These are phyloP conservation scores for Circaetus gallicus DNA, from an alignment of 2,113 vertebrate genomes.

Conservation along the genomic window DNA sequence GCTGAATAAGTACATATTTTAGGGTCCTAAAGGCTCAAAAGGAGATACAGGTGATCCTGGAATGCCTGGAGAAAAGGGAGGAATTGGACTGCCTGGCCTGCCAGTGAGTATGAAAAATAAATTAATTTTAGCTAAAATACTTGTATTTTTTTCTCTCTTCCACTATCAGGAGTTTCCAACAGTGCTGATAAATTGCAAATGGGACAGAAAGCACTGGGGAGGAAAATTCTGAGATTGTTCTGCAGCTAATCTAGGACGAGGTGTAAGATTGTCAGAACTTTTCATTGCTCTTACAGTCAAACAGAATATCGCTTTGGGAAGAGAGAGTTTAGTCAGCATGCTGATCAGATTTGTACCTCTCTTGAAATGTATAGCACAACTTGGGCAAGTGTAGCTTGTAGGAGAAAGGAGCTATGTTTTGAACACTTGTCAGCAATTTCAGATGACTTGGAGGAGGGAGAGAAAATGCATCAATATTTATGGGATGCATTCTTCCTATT, in stretches of 20 bases:
- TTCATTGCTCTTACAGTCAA: neutral
- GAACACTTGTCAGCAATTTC: neutral
- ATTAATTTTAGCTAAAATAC: neutral
- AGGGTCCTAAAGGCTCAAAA: constrained; percentile 96
- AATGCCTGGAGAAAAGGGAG: constrained; percentile 89
- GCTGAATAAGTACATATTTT: constrained; percentile 4
- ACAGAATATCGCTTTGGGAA: neutral
- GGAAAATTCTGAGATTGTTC: neutral
- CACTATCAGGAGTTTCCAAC: neutral
- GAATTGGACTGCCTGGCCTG: constrained; percentile 88
- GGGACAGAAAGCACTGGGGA: neutral
- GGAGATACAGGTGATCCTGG: constrained; percentile 91
- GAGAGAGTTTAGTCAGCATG: neutral
- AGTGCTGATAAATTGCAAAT: neutral
- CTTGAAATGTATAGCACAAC: neutral
- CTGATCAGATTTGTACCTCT: neutral
- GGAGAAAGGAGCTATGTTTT: neutral
- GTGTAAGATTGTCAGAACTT: neutral
- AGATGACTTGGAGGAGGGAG: neutral
- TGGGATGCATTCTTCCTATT: neutral
- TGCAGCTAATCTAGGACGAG: neutral
- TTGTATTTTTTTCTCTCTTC: neutral
- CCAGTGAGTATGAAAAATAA: constrained; percentile 80
- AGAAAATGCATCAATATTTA: neutral
- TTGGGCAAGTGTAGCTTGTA: neutral